Evolutionary conservation across 2,797 vertebrate genomes (phyloP).

Genomic region (Rachycentron canadum): DNA sequence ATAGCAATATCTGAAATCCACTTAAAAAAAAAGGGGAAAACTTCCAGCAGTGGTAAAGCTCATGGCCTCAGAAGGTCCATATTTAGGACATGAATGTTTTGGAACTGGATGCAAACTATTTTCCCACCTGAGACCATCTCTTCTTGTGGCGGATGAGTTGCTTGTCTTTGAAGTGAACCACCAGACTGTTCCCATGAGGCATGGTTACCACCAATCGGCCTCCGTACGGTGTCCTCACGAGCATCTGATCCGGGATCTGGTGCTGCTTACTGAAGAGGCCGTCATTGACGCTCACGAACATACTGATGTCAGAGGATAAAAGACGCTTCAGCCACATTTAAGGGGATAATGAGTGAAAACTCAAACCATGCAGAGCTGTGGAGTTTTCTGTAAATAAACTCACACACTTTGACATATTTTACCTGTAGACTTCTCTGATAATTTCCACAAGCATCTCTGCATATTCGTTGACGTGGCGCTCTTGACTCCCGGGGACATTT

Average conservation of each 20-base stretch:
- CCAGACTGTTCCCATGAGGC: slow-evolving; percentile 78
- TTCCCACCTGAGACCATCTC: slow-evolving; percentile 84
- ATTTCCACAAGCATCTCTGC: slow-evolving; percentile 67
- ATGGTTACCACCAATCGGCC: slow-evolving; percentile 79
- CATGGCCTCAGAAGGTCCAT: too few relatives aligned
- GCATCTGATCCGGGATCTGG: slow-evolving; percentile 52
- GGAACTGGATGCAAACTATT: slow-evolving; percentile 5
- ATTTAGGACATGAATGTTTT: neutral
- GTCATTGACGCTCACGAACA: slow-evolving; percentile 64
- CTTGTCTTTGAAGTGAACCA: slow-evolving; percentile 84
- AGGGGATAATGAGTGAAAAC: too few relatives aligned
- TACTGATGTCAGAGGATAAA: slow-evolving; percentile 50
- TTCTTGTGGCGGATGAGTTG: slow-evolving; percentile 84
- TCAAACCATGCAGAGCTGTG: neutral
- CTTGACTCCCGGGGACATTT: slow-evolving; percentile 44
- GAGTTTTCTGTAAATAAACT: neutral
- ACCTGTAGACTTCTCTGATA: slow-evolving; percentile 76
- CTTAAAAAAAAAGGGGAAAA: too few relatives aligned
- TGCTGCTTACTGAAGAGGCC: slow-evolving; percentile 54
- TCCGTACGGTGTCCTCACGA: slow-evolving; percentile 81
- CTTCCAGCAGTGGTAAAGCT: too few relatives aligned
- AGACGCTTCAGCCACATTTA: neutral
- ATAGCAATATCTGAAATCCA: too few relatives aligned
- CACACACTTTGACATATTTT: slow-evolving; percentile 7
- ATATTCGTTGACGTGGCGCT: slow-evolving; percentile 71